These are phyloP conservation scores for Osedax frankpressi DNA, from an alignment of 2,888 invertebrate species.

Conservation along the genomic window DNA sequence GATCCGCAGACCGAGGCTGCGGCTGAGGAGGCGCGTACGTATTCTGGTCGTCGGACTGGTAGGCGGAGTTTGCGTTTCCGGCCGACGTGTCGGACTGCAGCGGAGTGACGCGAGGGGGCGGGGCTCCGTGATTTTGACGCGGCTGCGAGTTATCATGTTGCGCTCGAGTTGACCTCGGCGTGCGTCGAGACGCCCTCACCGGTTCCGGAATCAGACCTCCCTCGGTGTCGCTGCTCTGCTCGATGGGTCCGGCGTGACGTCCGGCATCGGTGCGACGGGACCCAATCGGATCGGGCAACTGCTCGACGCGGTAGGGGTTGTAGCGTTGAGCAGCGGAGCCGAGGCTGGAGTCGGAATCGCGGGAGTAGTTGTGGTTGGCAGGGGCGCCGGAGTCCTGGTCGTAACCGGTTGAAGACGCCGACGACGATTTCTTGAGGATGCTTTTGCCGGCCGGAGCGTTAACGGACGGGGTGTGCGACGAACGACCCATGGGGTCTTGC, in stretches of 20 bases:
- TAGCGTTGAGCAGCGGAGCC: slow-evolving; percentile 7
- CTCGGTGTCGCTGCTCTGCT: slow-evolving; percentile 12
- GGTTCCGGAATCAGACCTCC: slow-evolving; percentile 1
- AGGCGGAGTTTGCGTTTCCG: not conserved
- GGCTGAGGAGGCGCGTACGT: not conserved
- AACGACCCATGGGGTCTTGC: not conserved
- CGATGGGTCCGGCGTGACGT: slow-evolving; percentile 4
- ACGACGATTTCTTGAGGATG: slow-evolving; percentile 23
- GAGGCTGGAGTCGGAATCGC: slow-evolving; percentile 15
- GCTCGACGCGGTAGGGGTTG: slow-evolving; percentile 15
- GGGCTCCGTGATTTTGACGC: not conserved
- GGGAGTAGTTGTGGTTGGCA: slow-evolving; percentile 16
- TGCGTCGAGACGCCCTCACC: not conserved
- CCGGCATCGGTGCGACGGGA: not conserved
- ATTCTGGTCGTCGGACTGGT: not conserved
- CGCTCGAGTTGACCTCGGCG: not conserved
- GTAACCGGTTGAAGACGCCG: slow-evolving; percentile 19
- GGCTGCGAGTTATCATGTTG: not conserved
- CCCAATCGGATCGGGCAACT: slow-evolving; percentile 12
- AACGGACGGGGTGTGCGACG: slow-evolving; percentile 20
- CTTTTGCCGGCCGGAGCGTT: slow-evolving; percentile 22
- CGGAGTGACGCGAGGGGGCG: not conserved
- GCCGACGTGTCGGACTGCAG: not conserved
- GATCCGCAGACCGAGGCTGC: not conserved
- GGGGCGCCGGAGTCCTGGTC: slow-evolving; percentile 21